Conservation (phyloP, 1,140 invertebrate genomes). For the Prorops nasuta region DNA sequence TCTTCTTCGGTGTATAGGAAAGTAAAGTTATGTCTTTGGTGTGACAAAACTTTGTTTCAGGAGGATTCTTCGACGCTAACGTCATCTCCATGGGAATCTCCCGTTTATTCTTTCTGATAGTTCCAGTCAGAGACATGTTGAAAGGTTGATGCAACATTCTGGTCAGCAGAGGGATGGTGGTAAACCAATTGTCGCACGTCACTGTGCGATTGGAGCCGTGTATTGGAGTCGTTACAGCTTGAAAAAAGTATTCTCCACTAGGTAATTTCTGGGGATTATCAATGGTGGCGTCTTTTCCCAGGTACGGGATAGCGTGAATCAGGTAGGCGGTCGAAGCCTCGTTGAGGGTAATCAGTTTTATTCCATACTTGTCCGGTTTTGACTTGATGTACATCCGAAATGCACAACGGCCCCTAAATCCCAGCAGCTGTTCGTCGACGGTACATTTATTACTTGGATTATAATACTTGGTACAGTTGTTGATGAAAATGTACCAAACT, state of each 20-base stretch:
- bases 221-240: not conserved
- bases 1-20: constrained; percentile 4
- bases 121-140: not conserved
- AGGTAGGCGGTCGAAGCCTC: not conserved
- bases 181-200: not conserved
- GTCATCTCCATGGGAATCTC: constrained; percentile 21
- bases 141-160: not conserved
- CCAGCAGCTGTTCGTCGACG: constrained; percentile 11
- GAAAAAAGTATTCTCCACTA: not conserved
- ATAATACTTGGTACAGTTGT: constrained; percentile 16
- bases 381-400: not conserved
- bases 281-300: not conserved
- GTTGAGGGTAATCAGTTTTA: not conserved
- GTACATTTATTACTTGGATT: constrained; percentile 18
- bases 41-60: constrained; percentile 7
- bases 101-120: not conserved
- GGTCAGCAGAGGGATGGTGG: not conserved
- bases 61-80: constrained; percentile 11
- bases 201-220: not conserved
- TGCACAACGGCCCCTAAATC: not conserved
- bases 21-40: constrained; percentile 4
- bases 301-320: not conserved
- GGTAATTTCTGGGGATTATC: not conserved
- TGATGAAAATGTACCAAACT: constrained; percentile 39
- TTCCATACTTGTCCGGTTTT: not conserved